Percentiles rank a stretch among this genome's conserved stretches.
Evolutionary conservation across 2,113 vertebrate genomes (phyloP).

Genomic region (Motacilla tschutschensis): DNA sequence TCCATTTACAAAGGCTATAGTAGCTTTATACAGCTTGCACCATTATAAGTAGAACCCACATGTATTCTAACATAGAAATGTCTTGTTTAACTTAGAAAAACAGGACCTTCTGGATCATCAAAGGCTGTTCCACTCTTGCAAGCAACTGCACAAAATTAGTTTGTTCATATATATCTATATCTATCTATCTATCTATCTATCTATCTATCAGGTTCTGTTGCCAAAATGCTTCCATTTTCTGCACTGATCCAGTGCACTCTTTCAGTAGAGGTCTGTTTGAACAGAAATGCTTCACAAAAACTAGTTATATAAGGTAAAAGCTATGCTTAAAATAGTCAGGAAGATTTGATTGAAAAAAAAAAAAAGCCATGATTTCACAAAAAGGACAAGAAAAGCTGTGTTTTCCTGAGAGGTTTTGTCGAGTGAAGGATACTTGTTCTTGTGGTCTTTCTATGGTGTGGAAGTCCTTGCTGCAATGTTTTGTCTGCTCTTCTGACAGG

Average conservation of each 20-base stretch:
- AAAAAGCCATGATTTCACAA: neutral
- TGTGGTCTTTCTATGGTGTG: neutral
- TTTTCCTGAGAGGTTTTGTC: neutral
- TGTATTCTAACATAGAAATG: neutral
- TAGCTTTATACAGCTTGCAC: neutral
- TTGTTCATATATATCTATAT: neutral
- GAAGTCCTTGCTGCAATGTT: neutral
- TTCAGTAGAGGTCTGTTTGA: neutral
- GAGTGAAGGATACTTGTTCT: neutral
- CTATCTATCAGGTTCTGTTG: neutral
- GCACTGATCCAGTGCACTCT: neutral
- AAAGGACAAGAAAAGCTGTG: neutral
- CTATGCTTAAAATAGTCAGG: neutral
- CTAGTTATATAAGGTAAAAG: neutral
- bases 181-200: neutral
- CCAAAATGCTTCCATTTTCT: neutral
- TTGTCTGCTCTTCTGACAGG: neutral
- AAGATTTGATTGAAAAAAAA: neutral
- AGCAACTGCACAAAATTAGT: neutral
- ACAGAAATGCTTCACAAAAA: neutral
- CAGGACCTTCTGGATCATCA: neutral
- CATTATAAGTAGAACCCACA: neutral
- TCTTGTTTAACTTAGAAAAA: neutral
- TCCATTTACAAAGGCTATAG: neutral
- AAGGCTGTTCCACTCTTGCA: neutral